phyloP scores from a whole-genome alignment of 2,113 vertebrate genomes.

The Thymallus thymallus region DNA sequence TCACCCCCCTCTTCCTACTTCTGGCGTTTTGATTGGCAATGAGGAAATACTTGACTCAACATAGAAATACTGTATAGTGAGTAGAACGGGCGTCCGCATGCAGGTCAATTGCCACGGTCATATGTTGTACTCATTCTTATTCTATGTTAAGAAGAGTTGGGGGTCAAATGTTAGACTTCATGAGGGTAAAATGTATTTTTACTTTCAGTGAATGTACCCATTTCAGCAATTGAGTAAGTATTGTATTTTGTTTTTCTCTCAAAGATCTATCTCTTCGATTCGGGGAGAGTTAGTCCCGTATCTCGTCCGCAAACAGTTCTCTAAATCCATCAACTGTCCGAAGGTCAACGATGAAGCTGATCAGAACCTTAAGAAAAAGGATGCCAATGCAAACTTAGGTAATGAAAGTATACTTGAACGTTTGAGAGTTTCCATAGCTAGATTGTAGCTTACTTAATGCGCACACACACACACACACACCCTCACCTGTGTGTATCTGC shows the following conservation, averaged over 20 bases:
- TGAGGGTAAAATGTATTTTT: not conserved
- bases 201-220: not conserved
- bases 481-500: not conserved
- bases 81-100: too few species aligned
- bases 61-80: not conserved
- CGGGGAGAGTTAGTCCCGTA: slow-evolving; percentile 92
- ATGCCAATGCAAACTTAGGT: slow-evolving; percentile 56
- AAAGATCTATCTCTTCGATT: slow-evolving; percentile 90
- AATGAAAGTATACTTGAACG: not conserved
- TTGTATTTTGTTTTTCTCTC: slow-evolving; percentile 31
- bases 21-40: not conserved
- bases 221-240: not conserved
- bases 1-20: not conserved
- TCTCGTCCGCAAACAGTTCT: slow-evolving; percentile 94
- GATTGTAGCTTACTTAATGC: too few species aligned
- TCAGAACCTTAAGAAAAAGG: slow-evolving; percentile 80
- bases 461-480: too few species aligned
- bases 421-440: not conserved
- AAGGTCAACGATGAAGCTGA: slow-evolving; percentile 78
- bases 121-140: too few species aligned
- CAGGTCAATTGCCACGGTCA: too few species aligned
- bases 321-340: slow-evolving; percentile 71
- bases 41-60: not conserved
- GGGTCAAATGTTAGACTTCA: not conserved
- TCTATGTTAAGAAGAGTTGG: too few species aligned